phyloP scores from a whole-genome alignment of 2,113 vertebrate genomes.

The Pituophis catenifer region DNA sequence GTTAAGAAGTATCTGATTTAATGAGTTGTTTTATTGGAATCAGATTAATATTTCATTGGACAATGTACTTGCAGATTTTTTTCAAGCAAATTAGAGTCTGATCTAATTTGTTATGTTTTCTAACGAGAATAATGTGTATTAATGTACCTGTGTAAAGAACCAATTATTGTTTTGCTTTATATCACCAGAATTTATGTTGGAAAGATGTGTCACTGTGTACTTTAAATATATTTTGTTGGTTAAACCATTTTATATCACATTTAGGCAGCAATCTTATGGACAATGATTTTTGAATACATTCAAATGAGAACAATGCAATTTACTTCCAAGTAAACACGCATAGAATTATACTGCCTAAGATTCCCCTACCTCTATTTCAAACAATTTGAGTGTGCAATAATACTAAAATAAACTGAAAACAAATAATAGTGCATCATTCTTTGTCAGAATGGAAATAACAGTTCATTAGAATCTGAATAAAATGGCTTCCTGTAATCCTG shows the following conservation, averaged over 20 bases:
- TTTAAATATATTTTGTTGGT: constrained; percentile 8
- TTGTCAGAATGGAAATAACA: neutral
- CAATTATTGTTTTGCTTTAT: constrained; percentile 45
- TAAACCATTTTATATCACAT: neutral
- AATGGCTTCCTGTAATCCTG: neutral
- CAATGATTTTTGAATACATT: neutral
- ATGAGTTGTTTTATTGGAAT: constrained; percentile 15
- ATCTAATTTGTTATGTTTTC: constrained; percentile 44
- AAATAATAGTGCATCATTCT: neutral
- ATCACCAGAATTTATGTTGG: constrained; percentile 33
- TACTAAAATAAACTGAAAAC: neutral
- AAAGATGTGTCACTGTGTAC: constrained; percentile 36
- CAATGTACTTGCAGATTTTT: constrained; percentile 10
- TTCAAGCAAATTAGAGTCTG: constrained; percentile 26
- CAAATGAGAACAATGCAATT: neutral
- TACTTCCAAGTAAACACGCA: neutral
- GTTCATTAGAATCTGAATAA: neutral
- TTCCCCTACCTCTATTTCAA: neutral
- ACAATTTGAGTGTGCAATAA: neutral
- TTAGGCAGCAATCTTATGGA: neutral
- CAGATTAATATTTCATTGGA: constrained; percentile 9
- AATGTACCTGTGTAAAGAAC: constrained; percentile 38
- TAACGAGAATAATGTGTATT: constrained; percentile 28
- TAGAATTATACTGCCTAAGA: neutral
- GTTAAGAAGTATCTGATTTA: constrained; percentile 17